phyloP scores from a whole-genome alignment of 2,888 invertebrate species.

The Lagria hirta region DNA sequence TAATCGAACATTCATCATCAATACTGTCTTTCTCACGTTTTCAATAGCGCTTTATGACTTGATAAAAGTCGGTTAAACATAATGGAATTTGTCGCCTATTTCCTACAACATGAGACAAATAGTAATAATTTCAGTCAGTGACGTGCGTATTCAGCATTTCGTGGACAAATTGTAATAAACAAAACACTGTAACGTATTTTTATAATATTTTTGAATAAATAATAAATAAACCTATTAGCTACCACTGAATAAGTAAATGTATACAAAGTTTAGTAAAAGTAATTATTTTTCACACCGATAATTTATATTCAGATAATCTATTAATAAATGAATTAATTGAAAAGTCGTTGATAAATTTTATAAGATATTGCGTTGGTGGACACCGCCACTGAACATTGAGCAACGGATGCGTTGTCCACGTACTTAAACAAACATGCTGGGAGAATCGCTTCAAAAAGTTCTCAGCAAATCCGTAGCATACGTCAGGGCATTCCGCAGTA shows the following conservation, averaged over 20 bases:
- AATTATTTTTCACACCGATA: no score
- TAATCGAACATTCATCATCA: slow-evolving; percentile 14
- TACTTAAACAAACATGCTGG: slow-evolving; percentile 43
- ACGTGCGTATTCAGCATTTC: slow-evolving; percentile 12
- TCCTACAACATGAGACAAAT: slow-evolving; percentile 25
- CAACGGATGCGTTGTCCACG: slow-evolving; percentile 43
- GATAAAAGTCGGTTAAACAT: slow-evolving; percentile 29
- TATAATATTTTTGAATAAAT: no score
- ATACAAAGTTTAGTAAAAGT: no score
- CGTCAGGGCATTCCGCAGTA: slow-evolving; percentile 41
- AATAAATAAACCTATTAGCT: no score
- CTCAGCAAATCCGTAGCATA: slow-evolving; percentile 42
- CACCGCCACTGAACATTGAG: slow-evolving; percentile 31
- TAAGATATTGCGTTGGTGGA: slow-evolving; percentile 1
- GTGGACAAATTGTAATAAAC: slow-evolving; percentile 1
- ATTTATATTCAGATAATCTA: no score
- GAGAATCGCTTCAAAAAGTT: slow-evolving; percentile 40
- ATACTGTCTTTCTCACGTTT: slow-evolving; percentile 29
- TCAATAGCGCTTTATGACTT: slow-evolving; percentile 22
- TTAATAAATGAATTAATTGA: no score
- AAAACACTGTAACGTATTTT: slow-evolving; percentile 5
- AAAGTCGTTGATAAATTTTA: background rate
- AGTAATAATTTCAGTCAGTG: slow-evolving; percentile 22
- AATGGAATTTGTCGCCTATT: slow-evolving; percentile 32
- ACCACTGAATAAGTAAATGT: no score